Evolutionary conservation across 2,797 vertebrate species (phyloP).

Genomic region (Cyprinodon diabolis): DNA sequence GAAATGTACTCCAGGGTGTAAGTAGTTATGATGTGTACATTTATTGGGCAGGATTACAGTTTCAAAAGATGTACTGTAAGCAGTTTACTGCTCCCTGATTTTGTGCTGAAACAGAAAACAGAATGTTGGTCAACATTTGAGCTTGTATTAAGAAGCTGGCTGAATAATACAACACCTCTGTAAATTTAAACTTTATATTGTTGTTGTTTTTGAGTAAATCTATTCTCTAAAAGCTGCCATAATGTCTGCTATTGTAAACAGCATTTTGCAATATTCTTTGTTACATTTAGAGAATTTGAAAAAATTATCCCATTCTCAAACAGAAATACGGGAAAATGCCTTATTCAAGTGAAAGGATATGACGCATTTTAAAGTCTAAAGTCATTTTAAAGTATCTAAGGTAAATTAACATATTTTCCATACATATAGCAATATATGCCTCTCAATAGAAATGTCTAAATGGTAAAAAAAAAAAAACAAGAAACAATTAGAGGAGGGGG

Average conservation of each 20-base stretch:
- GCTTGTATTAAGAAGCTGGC: background rate
- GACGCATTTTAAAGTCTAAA: background rate
- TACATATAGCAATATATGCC: background rate
- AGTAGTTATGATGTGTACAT: background rate
- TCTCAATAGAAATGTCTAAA: conserved; percentile 19
- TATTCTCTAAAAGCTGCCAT: background rate
- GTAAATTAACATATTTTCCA: background rate
- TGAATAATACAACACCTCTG: background rate
- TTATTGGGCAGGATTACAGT: conserved; percentile 1
- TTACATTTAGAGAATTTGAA: background rate
- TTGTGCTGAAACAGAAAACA: background rate
- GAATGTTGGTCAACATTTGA: background rate
- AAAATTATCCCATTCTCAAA: no score
- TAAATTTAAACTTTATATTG: background rate
- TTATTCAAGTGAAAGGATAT: background rate
- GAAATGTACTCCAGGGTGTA: background rate
- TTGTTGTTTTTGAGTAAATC: background rate
- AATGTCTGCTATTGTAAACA: background rate
- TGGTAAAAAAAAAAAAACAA: background rate
- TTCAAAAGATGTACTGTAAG: conserved; percentile 6
- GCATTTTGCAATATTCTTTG: background rate
- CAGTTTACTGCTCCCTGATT: background rate
- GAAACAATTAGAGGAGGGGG: background rate
- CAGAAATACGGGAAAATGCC: background rate
- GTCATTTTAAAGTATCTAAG: background rate